Conservation (phyloP, 2,888 invertebrate genomes). For the Eristalinus aeneus region DNA sequence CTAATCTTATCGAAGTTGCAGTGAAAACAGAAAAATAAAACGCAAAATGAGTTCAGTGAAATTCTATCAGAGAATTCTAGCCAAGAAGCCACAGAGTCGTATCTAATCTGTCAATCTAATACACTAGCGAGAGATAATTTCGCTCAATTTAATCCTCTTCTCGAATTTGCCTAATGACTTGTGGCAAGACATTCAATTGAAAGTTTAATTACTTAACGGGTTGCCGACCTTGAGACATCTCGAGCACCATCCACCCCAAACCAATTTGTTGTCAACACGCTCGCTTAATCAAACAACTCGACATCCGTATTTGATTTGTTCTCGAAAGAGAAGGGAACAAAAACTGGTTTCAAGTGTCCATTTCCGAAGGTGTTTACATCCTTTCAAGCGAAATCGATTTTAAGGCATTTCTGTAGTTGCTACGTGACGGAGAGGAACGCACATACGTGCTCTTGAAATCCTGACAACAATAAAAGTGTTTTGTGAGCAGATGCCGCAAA, state of each 20-base stretch:
- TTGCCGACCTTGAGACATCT: background rate
- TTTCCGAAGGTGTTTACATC: background rate
- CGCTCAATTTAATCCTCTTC: background rate
- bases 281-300: background rate
- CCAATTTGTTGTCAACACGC: background rate
- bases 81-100: background rate
- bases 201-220: background rate
- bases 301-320: background rate
- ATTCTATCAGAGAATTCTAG: background rate
- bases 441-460: background rate
- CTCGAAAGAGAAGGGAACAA: background rate
- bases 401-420: background rate
- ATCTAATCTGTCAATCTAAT: background rate
- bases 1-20: background rate
- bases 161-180: background rate
- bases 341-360: background rate
- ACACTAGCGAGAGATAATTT: background rate
- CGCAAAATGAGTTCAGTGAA: background rate
- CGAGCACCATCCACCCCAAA: background rate
- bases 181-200: background rate
- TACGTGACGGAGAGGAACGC: background rate
- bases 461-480: background rate
- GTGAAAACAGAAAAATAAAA: background rate
- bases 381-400: background rate
- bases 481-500: background rate